These are phyloP conservation scores for Grammatotria lemairii DNA, from an alignment of 2,113 vertebrate genomes.

Conservation along the genomic window DNA sequence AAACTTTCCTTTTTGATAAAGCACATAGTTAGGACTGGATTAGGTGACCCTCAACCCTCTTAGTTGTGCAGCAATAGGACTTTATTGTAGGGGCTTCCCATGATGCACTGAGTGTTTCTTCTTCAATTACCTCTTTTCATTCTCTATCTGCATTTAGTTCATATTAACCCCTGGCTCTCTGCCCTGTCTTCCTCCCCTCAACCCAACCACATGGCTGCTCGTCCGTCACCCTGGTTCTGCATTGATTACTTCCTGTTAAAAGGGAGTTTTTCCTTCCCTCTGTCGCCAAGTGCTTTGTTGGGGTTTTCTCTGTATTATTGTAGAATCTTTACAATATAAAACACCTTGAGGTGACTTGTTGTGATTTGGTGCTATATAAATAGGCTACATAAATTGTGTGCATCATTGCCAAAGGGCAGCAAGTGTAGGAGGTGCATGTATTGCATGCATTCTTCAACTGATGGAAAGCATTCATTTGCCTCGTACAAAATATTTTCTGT, in stretches of 20 bases:
- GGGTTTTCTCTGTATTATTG: not conserved
- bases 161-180: not conserved
- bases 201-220: rapidly evolving
- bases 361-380: not conserved
- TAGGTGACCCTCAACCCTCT: not conserved
- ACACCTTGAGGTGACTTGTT: not conserved
- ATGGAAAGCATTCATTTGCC: not conserved
- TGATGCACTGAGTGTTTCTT: not conserved
- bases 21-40: not conserved
- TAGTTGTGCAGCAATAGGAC: not conserved
- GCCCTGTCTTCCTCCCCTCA: not conserved
- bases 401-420: not conserved
- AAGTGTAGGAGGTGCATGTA: not conserved
- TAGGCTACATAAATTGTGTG: not conserved
- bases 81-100: not conserved
- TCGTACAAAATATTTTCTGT: not conserved
- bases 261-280: not conserved
- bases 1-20: not conserved
- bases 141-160: not conserved
- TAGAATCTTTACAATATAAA: not conserved
- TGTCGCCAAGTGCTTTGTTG: not conserved
- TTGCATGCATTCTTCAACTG: not conserved
- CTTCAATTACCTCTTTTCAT: not conserved
- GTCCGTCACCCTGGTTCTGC: not conserved
- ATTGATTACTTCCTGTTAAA: not conserved